Conservation (phyloP, 2,113 vertebrate species). For the Pangasianodon hypophthalmus region DNA sequence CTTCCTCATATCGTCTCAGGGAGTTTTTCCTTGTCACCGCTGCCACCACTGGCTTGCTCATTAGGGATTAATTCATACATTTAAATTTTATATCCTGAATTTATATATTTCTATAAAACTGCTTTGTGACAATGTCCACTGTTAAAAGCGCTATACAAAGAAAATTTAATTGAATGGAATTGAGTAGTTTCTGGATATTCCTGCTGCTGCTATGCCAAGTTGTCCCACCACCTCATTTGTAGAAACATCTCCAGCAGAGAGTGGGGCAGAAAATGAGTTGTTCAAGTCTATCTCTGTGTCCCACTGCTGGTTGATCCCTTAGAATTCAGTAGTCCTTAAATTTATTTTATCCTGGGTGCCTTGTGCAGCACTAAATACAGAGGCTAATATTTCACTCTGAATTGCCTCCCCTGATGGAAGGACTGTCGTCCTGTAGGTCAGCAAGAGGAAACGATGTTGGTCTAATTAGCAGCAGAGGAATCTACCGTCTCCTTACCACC, state of each 20-base stretch:
- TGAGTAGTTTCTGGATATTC: not conserved
- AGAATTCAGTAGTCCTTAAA: conserved; percentile 32
- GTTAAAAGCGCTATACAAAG: no score
- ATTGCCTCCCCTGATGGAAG: conserved; percentile 59
- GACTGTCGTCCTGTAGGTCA: conserved; percentile 59
- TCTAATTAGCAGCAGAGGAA: conserved; percentile 60
- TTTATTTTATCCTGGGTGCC: conserved; percentile 5
- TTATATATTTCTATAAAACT: no score
- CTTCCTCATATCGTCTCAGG: no score
- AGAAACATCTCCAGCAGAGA: not conserved
- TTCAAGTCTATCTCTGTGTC: not conserved
- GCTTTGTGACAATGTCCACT: no score
- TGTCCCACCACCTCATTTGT: not conserved
- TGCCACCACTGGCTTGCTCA: no score
- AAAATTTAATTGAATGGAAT: no score
- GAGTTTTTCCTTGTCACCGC: no score
- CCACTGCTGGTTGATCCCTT: conserved; percentile 1
- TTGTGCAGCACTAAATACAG: conserved; percentile 56
- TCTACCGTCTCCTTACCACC: conserved; percentile 52
- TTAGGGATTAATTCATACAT: no score
- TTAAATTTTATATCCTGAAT: no score
- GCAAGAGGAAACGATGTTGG: conserved; percentile 54
- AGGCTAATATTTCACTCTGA: conserved; percentile 61
- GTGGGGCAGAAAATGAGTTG: not conserved
- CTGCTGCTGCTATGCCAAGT: not conserved